phyloP scores from a whole-genome alignment of 2,113 vertebrate genomes.

The Cichladusa arquata region DNA sequence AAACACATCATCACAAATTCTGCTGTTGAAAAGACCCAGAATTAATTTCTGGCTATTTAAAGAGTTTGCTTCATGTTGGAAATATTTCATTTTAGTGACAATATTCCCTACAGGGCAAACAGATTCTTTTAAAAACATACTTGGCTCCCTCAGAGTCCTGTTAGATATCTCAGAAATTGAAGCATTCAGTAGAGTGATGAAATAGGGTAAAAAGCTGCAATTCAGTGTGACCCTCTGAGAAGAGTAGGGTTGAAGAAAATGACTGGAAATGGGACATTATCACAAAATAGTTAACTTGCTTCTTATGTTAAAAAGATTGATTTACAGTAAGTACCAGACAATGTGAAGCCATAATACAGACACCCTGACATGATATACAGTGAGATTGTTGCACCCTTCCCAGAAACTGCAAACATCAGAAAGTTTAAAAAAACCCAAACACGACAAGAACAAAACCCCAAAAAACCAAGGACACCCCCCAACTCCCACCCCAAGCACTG shows the following conservation, averaged over 20 bases:
- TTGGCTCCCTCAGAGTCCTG: not conserved
- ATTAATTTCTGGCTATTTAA: conserved; percentile 58
- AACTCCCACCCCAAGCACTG: not conserved
- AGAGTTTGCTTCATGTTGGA: conserved; percentile 26
- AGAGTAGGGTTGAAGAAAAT: not conserved
- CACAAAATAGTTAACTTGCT: not conserved
- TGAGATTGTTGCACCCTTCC: not conserved
- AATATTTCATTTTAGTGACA: conserved; percentile 41
- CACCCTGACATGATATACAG: not conserved
- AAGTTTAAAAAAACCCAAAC: not conserved
- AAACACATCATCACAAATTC: conserved; percentile 18
- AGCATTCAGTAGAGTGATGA: not conserved
- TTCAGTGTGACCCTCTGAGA: not conserved
- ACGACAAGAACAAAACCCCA: not conserved
- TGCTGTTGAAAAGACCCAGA: conserved; percentile 16
- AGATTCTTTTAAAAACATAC: conserved; percentile 26
- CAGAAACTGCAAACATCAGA: not conserved
- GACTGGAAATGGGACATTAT: not conserved
- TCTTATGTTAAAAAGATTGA: not conserved
- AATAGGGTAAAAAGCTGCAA: not conserved
- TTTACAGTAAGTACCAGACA: not conserved
- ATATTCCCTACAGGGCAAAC: not conserved
- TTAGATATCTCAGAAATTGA: not conserved
- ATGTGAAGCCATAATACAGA: not conserved
- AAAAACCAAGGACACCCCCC: not conserved